These are phyloP conservation scores for Charadrius vociferus DNA, from an alignment of 2,113 vertebrate genomes.

Conservation along the genomic window DNA sequence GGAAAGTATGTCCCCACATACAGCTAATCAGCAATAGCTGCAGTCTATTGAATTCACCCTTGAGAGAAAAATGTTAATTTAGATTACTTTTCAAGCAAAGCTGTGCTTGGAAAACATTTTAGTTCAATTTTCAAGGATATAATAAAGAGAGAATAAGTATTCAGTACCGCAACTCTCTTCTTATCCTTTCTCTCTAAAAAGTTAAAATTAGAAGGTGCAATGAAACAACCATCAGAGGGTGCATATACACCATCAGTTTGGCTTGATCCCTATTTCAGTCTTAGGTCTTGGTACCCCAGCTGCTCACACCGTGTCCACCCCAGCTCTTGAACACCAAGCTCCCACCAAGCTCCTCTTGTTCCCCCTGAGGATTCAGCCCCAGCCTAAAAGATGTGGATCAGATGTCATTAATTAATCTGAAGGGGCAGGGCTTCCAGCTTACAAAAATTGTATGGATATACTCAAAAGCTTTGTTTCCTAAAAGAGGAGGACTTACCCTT, in stretches of 20 bases:
- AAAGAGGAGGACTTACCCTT: background rate
- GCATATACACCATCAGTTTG: slow-evolving; percentile 1
- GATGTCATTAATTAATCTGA: background rate
- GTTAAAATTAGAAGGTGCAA: background rate
- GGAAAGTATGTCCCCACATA: background rate
- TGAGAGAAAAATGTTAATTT: background rate
- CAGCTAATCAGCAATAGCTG: background rate
- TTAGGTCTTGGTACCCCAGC: background rate
- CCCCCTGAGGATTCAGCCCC: background rate
- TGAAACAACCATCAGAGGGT: slow-evolving; percentile 51
- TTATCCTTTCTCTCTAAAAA: background rate
- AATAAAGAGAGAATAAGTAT: background rate
- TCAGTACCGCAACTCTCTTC: background rate
- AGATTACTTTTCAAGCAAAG: background rate
- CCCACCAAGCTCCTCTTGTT: background rate
- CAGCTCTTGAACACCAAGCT: background rate
- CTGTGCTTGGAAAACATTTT: background rate
- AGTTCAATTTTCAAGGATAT: background rate
- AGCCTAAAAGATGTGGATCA: background rate
- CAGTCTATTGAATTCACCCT: background rate
- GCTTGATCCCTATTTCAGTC: background rate
- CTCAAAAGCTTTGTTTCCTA: background rate
- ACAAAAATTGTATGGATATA: background rate
- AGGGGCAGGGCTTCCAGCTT: background rate
- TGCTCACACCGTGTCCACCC: background rate